Evolutionary conservation across 2,888 invertebrate species (phyloP), one percentile per base, ranked within the genome.

Genomic region (Piscicola geometra): DNA sequence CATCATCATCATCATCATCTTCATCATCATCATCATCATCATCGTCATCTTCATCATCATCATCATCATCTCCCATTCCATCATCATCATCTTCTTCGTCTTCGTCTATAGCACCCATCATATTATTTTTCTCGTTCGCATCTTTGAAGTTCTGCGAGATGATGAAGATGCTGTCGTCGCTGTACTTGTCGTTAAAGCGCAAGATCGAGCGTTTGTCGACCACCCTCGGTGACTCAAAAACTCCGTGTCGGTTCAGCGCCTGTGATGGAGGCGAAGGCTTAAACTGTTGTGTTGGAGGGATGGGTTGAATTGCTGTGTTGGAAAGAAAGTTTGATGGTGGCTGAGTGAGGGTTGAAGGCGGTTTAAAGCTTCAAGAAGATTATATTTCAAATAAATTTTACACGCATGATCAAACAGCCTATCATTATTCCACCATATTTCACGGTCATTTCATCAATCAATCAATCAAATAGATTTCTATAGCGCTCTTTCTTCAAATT

Each of bases 1-100:
- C 52, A 71, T 71, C 52, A 71, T 71, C 52, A 71, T 52, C 52
- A 71, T 71, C 52, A 71, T 71, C 52, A 71, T 52, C 71, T n/a
- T 71, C 52, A 52, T 71, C 52, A 71, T 71, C 52, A 71, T 71
- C 52, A 71, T 71, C 71, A 71, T 71, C 52, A 30, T 36, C 32
- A 68, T 68, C 28, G n/a, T 56, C 25, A 56, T 56, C 71, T 28
- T 41, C 47, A 50, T 52, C 28, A 50, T 52, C 32, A 15, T 32
- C 35, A 15, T 41, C 32, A 5, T 15, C 12, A n/a, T 30, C 32
- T 1, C 50, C 50, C 1, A 32, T 18, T 18, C 50, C 50, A 71
- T 71, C 50, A 50, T 71, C 50, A 71, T 18, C 60, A 18, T 56
- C 25, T 15, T 56, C 41, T 1, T 25, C 41, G 2, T 36, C 41